These are phyloP conservation scores for Camarhynchus parvulus DNA, from an alignment of 2,113 vertebrate species.

Conservation along the genomic window DNA sequence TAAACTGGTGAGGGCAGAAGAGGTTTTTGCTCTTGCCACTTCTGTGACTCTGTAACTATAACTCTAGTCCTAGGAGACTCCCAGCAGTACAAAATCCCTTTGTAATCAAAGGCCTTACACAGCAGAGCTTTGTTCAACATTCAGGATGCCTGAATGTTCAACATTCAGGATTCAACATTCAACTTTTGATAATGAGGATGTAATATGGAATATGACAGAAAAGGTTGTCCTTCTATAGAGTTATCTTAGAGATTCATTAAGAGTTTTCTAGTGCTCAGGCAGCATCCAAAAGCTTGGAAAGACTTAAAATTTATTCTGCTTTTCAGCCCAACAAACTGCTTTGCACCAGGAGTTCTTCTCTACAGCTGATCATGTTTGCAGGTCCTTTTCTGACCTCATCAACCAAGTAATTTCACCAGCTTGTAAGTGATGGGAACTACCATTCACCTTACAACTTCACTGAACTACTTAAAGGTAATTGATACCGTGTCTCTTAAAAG, in stretches of 20 bases:
- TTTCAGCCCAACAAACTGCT: slow-evolving; percentile 69
- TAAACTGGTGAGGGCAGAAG: background rate
- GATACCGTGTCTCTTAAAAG: background rate
- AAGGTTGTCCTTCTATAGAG: background rate
- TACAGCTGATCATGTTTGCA: slow-evolving; percentile 74
- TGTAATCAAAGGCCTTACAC: background rate
- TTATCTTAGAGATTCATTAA: background rate
- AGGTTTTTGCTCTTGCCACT: background rate
- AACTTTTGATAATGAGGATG: background rate
- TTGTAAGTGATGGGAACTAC: slow-evolving; percentile 37
- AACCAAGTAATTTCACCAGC: slow-evolving; percentile 60
- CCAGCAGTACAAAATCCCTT: background rate
- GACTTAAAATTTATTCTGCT: background rate
- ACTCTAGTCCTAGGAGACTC: background rate
- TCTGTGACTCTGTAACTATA: background rate
- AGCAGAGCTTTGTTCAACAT: background rate
- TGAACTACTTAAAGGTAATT: slow-evolving; percentile 26
- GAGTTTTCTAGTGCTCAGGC: background rate
- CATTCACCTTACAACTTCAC: background rate
- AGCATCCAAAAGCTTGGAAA: background rate
- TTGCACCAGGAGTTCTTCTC: slow-evolving; percentile 67
- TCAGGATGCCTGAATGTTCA: background rate
- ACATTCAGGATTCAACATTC: background rate
- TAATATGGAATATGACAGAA: background rate
- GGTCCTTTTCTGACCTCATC: slow-evolving; percentile 77